Base-by-base conservation (phyloP, 2,113 vertebrate species). In the Xiphias gladius region DNA sequence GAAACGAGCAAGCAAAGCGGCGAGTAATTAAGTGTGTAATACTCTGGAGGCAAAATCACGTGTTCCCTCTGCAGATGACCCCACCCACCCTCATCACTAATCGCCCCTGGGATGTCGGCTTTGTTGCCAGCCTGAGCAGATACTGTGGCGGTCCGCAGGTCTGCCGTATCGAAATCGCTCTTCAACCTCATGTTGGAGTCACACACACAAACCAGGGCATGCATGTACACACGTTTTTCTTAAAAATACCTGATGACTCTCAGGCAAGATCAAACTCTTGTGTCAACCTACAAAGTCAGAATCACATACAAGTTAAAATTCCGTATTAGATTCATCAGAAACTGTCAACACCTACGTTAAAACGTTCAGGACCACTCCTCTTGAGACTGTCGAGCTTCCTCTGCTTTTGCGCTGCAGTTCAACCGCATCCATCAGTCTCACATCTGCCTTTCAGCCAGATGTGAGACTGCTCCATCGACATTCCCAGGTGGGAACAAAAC, bases 91-190 rank as follows among this genome's bases (percentile, higher is more conserved):
- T 17, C 1, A 52, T n/a, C 22, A 55, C 74, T 39, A 64, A 28
- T 71, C 26, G 52, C 30, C 32, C 8, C 30, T 43, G 55, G 0
- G 10, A 41, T n/a, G 30, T 39, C n/a, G 48, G 55, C 0, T 73
- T 28, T 64, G 14, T 54, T 52, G 41, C 9, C 73, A 92, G 89
- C 87, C 88, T 70, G 54, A 4, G 70, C 48, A 94, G 84, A 61
- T 85, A 90, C 1, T 6, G 1, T 17, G 90, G 93, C 39, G 92
- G 73, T 13, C 72, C 80, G 70, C 37, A 61, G 55, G 12, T 1
- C 11, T n/a, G 86, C 61, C 83, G 82, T 2, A 86, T 62, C 75
- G 26, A 43, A 74, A 58, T 26, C 30, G 39, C 55, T 20, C 48
- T n/a, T 22, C 24, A 72, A 10, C 5, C 9, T 43, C 11, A 46